phyloP scores from a whole-genome alignment of 2,888 invertebrate genomes.

The Bibio marci region DNA sequence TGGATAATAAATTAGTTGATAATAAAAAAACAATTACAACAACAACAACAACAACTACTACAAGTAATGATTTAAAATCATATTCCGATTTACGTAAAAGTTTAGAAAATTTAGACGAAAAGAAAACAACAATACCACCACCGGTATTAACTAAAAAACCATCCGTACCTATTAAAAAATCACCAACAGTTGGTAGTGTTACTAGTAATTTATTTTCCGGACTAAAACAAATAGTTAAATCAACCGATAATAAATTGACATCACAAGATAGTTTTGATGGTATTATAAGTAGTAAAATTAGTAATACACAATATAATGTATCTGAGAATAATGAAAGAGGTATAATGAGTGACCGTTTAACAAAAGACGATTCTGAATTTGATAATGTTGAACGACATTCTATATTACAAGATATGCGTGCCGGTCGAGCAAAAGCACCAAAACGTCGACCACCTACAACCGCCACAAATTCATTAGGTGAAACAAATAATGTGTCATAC shows the following conservation, averaged over 20 bases:
- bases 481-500: slow-evolving; percentile 19
- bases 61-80: slow-evolving; percentile 12
- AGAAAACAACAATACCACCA: slow-evolving; percentile 24
- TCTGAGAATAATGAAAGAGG: slow-evolving; percentile 16
- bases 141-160: slow-evolving; percentile 42
- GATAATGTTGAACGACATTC: slow-evolving; percentile 46
- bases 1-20: slow-evolving; percentile 28
- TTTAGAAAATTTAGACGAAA: slow-evolving; percentile 27
- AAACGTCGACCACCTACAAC: slow-evolving; percentile 42
- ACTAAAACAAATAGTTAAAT: slow-evolving; percentile 39
- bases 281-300: slow-evolving; percentile 28
- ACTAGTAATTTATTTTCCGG: slow-evolving; percentile 41
- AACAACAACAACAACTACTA: slow-evolving; percentile 6
- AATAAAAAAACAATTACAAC: slow-evolving; percentile 8
- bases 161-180: slow-evolving; percentile 47
- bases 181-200: slow-evolving; percentile 40
- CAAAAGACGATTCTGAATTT: slow-evolving; percentile 31
- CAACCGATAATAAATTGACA: slow-evolving; percentile 33
- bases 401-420: slow-evolving; percentile 47
- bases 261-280: slow-evolving; percentile 31
- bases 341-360: slow-evolving; percentile 17
- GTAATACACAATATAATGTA: slow-evolving; percentile 13
- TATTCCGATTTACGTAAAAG: slow-evolving; percentile 22
- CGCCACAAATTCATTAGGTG: slow-evolving; percentile 23
- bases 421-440: slow-evolving; percentile 37